Percentiles rank a stretch among this genome's conserved stretches.
Conservation (phyloP, 2,888 invertebrate genomes). For the Molorchus minor region DNA sequence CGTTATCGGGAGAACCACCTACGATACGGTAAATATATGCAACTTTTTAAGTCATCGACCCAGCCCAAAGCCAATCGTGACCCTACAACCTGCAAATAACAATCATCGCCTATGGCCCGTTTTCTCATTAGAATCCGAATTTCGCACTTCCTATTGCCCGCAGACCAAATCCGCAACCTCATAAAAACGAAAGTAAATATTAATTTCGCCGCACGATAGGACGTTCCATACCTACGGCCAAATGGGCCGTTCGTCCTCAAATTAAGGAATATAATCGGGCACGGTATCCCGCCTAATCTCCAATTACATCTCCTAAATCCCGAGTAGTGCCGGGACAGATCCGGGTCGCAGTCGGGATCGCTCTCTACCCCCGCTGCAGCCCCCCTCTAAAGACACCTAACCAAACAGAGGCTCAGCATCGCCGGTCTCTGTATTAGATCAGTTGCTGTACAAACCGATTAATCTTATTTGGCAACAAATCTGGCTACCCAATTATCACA, state of each 20-base stretch:
- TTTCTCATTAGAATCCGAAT: no score
- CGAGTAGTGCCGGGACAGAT: constrained; percentile 29
- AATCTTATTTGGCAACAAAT: constrained; percentile 57
- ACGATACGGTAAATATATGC: no score
- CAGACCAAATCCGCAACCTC: constrained; percentile 27
- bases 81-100: no score
- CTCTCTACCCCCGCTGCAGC: neutral
- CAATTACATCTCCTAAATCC: constrained; percentile 54
- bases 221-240: constrained; percentile 34
- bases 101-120: no score
- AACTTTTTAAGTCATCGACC: no score
- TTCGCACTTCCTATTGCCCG: no score
- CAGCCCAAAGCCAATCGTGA: no score
- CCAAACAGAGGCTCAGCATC: constrained; percentile 48
- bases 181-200: constrained; percentile 48
- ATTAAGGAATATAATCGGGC: constrained; percentile 52
- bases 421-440: constrained; percentile 49
- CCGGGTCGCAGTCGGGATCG: constrained; percentile 31
- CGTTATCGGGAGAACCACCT: no score
- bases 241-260: constrained; percentile 42
- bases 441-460: constrained; percentile 53
- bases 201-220: constrained; percentile 42
- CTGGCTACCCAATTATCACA: constrained; percentile 48
- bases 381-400: constrained; percentile 26
- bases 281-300: constrained; percentile 52